Conservation (phyloP, 2,888 invertebrate genomes). For the Apodemia mormo region DNA sequence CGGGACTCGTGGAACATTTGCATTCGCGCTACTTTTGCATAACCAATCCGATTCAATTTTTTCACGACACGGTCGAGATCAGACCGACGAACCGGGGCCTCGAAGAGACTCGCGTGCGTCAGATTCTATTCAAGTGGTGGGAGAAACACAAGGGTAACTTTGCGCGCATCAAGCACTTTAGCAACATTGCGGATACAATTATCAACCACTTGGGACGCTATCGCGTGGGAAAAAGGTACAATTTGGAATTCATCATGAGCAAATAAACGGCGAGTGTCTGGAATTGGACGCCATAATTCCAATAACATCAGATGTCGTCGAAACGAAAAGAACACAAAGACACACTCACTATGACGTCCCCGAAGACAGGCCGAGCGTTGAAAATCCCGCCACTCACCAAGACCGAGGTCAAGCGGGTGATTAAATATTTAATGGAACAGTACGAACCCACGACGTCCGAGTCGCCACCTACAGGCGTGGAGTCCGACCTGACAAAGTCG, state of each 20-base stretch:
- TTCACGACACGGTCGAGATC: neutral
- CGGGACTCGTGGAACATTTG: constrained; percentile 17
- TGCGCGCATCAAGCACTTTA: constrained; percentile 16
- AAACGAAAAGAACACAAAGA: neutral
- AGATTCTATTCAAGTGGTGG: constrained; percentile 12
- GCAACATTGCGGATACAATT: constrained; percentile 13
- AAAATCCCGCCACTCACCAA: neutral
- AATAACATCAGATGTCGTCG: neutral
- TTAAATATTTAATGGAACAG: too few species aligned
- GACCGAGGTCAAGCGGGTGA: too few species aligned
- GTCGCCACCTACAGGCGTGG: too few species aligned
- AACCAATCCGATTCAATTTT: constrained; percentile 20
- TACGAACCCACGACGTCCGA: too few species aligned
- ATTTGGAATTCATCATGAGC: constrained; percentile 6
- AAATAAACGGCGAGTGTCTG: neutral
- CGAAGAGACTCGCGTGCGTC: too few species aligned
- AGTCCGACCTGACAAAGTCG: too few species aligned
- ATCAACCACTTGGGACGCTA: constrained; percentile 10
- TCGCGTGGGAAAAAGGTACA: neutral
- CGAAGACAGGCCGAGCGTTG: neutral
- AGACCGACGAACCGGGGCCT: too few species aligned
- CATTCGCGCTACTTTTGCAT: constrained; percentile 16
- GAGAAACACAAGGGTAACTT: constrained; percentile 8
- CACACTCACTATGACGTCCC: neutral
- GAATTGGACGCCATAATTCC: too few species aligned